Evolutionary conservation across 2,113 vertebrate species (phyloP), one percentile per base, ranked within the genome.

Genomic region (Elanoides forficatus): DNA sequence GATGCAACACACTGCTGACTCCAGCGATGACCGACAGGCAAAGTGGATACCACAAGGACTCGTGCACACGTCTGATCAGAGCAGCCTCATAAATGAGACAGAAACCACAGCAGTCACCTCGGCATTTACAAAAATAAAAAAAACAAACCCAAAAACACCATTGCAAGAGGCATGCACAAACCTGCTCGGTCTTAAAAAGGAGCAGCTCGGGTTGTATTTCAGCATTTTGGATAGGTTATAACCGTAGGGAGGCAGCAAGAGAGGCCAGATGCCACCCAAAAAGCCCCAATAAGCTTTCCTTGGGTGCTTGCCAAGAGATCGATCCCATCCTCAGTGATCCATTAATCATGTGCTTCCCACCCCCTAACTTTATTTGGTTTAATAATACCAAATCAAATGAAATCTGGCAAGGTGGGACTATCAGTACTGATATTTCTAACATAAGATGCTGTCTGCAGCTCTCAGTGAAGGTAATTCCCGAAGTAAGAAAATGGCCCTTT

Each of bases 11-110:
- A 0, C 70, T 4, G 6, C 30, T 1, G 9, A 4, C 43, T n/a
- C 73, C 6, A 0, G 86, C n/a, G 2, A 4, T 0, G 18, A 43
- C 40, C 0, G 0, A 20, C 0, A 0, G 81, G 62, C 23, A 13
- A 32, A 63, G 62, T 0, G 2, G 32, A 2, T 6, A 30, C 38
- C 0, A 0, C 12, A 1, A 67, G 75, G 47, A 50, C 81, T n/a
- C 22, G n/a, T 7, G 19, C 8, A 29, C 19, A 10, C 56, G 2
- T 13, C 86, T 32, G 4, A 45, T 13, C 60, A 32, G 50, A 74
- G 73, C 30, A 45, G 65, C 66, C 42, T 30, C 17, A 59, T 6
- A 58, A 93, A 40, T 2, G 5, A 47, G 65, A 78, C 19, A 50
- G 58, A 68, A 75, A 45, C 40, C 18, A 3, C 63, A 40, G 45